These are phyloP conservation scores for Phoebastria nigripes DNA, from an alignment of 2,797 vertebrate species.

Conservation along the genomic window DNA sequence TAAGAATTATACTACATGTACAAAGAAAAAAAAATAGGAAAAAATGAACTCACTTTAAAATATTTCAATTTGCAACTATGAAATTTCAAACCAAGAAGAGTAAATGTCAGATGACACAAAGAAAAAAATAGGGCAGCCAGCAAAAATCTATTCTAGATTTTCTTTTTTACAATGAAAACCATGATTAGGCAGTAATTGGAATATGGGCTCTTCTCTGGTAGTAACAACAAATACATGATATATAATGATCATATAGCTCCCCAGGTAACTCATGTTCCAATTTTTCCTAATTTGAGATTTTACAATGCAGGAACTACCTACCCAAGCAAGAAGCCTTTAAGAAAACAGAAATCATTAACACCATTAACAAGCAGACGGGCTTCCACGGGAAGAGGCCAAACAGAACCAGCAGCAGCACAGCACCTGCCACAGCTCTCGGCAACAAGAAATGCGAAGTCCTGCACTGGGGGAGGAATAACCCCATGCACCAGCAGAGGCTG, in stretches of 20 bases:
- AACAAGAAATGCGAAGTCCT: neutral
- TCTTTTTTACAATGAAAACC: neutral
- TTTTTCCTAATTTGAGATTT: neutral
- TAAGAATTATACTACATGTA: neutral
- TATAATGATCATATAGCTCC: neutral
- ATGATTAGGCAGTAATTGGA: neutral
- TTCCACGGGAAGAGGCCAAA: neutral
- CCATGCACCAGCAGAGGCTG: neutral
- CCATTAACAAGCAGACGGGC: rapidly evolving
- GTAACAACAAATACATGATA: neutral
- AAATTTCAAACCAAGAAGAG: neutral
- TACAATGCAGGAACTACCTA: neutral
- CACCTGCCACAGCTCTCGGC: neutral
- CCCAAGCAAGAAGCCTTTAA: neutral
- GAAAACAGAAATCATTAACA: neutral
- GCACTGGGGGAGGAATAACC: neutral
- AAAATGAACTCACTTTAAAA: neutral
- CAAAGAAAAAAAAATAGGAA: rapidly evolving
- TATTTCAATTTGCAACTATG: neutral
- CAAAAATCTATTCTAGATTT: neutral
- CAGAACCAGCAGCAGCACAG: neutral
- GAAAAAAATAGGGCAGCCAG: neutral
- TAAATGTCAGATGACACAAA: neutral
- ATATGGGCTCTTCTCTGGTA: neutral
- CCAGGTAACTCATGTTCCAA: neutral